Evolutionary conservation across 2,888 invertebrate species (phyloP), one percentile per base, ranked within the genome.

Genomic region (Scaptomyza tumidula): DNA sequence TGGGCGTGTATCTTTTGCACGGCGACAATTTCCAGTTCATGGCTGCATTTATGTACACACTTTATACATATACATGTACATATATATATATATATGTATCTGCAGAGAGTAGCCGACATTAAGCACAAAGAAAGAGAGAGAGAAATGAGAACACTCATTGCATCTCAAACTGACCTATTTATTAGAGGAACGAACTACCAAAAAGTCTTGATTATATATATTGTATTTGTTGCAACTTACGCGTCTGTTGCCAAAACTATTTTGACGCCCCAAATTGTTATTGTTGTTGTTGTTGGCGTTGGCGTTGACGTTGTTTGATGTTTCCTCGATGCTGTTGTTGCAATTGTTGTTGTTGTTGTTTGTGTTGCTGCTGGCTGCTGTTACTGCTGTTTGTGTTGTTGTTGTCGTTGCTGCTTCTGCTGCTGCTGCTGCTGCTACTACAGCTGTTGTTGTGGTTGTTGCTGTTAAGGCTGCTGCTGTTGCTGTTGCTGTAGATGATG

Each of bases 191-290:
- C n/a, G n/a, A 24, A 19, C 16, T 3, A 49, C 13, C 9, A 49
- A n/a, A 44, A 37, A 31, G 10, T 41, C 16, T 10, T 41, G 41
- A 41, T 41, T 41, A 48, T 48, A 24, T 54, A 19, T 19, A 19
- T n/a, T 19, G 27, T 41, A 44, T 16, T 33, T 14, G 64, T 43
- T 50, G 35, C 13, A 44, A 90, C 92, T 92, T 87, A 92, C 92
- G 80, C 91, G 88, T 74, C 91, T 91, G 74, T 90, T 90, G 80
- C 91, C 91, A 80, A 91, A 90, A 83, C 91, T 92, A 80, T 92
- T 92, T 80, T 92, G 92, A 65, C 92, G 90, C 64, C 87, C 90
- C 75, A 92, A 83, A 71, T 84, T 80, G 45, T 56, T 80, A 75
- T 61, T 81, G 64, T 84, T 80, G 14, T 56, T 54, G 13, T 59